These are phyloP conservation scores for Perdita meconis DNA, from an alignment of 2,888 invertebrate genomes.

Conservation along the genomic window DNA sequence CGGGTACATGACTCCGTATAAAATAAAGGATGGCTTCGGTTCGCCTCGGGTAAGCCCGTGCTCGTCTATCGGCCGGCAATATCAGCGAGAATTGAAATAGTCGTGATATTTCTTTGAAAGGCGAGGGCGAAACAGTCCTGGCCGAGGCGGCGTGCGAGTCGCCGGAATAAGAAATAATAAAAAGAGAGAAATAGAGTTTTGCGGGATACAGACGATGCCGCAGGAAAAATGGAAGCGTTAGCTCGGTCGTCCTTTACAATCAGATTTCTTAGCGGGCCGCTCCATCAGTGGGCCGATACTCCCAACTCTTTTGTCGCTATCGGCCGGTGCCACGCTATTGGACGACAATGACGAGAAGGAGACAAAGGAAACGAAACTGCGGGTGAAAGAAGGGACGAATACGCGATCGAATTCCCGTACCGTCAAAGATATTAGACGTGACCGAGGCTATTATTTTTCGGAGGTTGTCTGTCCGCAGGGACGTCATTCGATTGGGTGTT, in stretches of 20 bases:
- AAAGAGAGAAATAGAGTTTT: slow-evolving; percentile 69
- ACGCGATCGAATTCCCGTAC: slow-evolving; percentile 40
- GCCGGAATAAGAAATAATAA: slow-evolving; percentile 69
- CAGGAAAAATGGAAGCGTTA: slow-evolving; percentile 76
- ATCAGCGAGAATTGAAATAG: slow-evolving; percentile 82
- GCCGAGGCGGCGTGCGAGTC: slow-evolving; percentile 44
- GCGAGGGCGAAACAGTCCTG: slow-evolving; percentile 52
- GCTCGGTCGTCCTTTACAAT: slow-evolving; percentile 77
- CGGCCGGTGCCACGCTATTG: slow-evolving; percentile 60
- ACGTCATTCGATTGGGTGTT: neutral
- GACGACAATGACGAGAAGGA: slow-evolving; percentile 58
- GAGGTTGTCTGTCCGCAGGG: neutral
- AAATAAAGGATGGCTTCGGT: slow-evolving; percentile 75
- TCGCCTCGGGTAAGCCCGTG: slow-evolving; percentile 70
- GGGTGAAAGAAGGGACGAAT: slow-evolving; percentile 23
- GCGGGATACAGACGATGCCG: slow-evolving; percentile 57
- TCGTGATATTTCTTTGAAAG: slow-evolving; percentile 78
- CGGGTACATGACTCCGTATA: slow-evolving; percentile 63
- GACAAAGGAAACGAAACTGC: slow-evolving; percentile 59
- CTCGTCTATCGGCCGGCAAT: slow-evolving; percentile 79
- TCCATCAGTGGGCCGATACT: slow-evolving; percentile 71
- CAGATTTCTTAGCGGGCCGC: slow-evolving; percentile 76
- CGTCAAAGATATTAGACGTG: slow-evolving; percentile 34
- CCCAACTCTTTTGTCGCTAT: slow-evolving; percentile 69
- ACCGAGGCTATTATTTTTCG: slow-evolving; percentile 6